These are phyloP conservation scores for Eristalinus sepulchralis DNA, from an alignment of 2,888 invertebrate genomes.

Conservation along the genomic window DNA sequence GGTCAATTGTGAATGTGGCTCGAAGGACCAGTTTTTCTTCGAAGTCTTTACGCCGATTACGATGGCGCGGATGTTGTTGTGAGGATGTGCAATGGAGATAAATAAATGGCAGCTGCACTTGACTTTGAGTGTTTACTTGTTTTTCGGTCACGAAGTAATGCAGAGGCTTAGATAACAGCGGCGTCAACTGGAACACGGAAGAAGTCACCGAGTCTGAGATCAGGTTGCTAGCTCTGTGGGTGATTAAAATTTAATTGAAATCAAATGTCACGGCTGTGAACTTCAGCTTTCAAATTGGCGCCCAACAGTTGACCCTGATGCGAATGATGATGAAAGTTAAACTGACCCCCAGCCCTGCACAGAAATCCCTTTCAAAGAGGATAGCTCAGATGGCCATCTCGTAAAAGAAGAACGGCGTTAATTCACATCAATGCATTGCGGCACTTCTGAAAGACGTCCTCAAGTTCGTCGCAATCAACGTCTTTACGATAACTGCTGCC, in stretches of 20 bases:
- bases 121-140: not conserved
- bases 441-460: too few species aligned
- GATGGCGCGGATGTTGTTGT: conserved; percentile 4
- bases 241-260: not conserved
- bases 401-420: too few species aligned
- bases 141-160: not conserved
- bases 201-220: not conserved
- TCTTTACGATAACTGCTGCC: too few species aligned
- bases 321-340: too few species aligned
- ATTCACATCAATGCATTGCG: too few species aligned
- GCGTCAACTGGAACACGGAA: not conserved
- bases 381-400: too few species aligned
- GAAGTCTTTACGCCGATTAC: too few species aligned
- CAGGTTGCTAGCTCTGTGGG: not conserved
- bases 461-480: too few species aligned
- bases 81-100: not conserved
- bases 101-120: not conserved
- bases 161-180: not conserved
- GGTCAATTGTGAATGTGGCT: conserved; percentile 43
- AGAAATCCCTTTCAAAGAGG: too few species aligned
- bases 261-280: not conserved
- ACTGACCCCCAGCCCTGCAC: too few species aligned
- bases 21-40: conserved; percentile 38
- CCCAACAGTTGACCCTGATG: too few species aligned
- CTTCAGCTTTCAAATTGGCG: too few species aligned